A percentile compares a stretch with the other conserved stretches of the same genome.
Conservation (phyloP, 2,797 vertebrate species). For the Phaenicophaeus curvirostris region DNA sequence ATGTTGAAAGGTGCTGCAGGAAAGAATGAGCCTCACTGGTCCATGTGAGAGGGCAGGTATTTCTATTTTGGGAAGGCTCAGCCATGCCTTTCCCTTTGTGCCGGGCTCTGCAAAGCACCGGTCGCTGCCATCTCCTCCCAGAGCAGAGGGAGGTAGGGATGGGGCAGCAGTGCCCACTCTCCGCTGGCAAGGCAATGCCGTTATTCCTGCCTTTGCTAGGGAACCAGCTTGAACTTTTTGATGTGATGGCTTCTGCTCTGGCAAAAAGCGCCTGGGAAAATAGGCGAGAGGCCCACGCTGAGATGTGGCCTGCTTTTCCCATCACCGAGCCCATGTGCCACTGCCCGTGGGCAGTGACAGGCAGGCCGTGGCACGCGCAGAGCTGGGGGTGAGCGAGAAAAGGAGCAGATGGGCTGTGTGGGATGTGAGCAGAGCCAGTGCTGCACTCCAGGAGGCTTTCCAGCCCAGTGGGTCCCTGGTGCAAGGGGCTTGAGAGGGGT, state of each 20-base stretch:
- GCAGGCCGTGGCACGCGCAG: background rate
- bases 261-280: conserved; percentile 38
- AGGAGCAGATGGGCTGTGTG: conserved; percentile 46
- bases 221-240: conserved; percentile 28
- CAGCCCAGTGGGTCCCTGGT: background rate
- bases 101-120: background rate
- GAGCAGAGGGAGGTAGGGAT: background rate
- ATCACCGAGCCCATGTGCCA: background rate
- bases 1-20: background rate
- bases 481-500: background rate
- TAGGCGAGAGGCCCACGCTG: conserved; percentile 64
- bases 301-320: conserved; percentile 67
- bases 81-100: background rate
- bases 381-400: background rate
- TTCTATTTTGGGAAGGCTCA: conserved; percentile 3
- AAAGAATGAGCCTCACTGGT: background rate
- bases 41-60: background rate
- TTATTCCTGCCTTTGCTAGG: background rate
- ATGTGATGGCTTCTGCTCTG: conserved; percentile 19
- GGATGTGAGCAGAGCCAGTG: background rate
- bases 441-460: background rate
- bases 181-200: background rate
- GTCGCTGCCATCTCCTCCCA: background rate
- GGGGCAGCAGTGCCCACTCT: background rate
- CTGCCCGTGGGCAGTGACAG: conserved; percentile 41